These are phyloP conservation scores for Barypeithes pellucidus DNA, from an alignment of 2,888 invertebrate genomes.

Conservation along the genomic window DNA sequence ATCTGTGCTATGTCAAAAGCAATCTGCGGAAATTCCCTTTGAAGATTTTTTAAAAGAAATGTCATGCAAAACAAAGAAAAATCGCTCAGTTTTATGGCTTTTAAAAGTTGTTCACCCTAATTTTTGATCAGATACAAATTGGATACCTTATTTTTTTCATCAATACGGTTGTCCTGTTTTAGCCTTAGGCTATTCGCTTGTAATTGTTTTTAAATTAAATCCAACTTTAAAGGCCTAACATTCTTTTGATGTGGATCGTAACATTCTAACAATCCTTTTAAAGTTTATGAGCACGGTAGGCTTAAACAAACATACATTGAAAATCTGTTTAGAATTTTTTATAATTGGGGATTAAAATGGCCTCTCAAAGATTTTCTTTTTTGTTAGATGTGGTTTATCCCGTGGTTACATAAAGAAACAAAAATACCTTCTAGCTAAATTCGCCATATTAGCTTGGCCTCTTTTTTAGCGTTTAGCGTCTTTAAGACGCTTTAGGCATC, in stretches of 20 bases:
- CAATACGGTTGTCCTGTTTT: slow-evolving; percentile 9
- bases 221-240: slow-evolving; percentile 8
- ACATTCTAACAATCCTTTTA: slow-evolving; percentile 27
- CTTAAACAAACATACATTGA: slow-evolving; percentile 35
- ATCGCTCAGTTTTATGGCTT: slow-evolving; percentile 5
- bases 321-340: slow-evolving; percentile 34
- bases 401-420: slow-evolving; percentile 27
- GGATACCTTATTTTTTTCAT: slow-evolving; percentile 13
- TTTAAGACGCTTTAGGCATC: background rate
- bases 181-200: slow-evolving; percentile 5
- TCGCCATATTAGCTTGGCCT: background rate
- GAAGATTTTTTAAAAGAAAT: slow-evolving; percentile 19
- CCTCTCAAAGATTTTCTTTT: slow-evolving; percentile 31
- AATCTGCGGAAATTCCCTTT: slow-evolving; percentile 8
- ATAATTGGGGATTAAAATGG: slow-evolving; percentile 34
- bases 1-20: slow-evolving; percentile 16
- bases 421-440: slow-evolving; percentile 38
- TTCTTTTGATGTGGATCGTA: slow-evolving; percentile 33
- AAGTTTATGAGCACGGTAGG: slow-evolving; percentile 25
- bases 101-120: slow-evolving; percentile 6
- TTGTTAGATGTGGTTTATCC: slow-evolving; percentile 22
- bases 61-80: slow-evolving; percentile 7
- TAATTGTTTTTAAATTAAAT: slow-evolving; percentile 36
- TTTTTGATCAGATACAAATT: slow-evolving; percentile 20
- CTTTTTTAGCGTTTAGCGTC: background rate